Evolutionary conservation across 1,140 invertebrate genomes (phyloP).

Genomic region (Pseudomyrmex pallidus): DNA sequence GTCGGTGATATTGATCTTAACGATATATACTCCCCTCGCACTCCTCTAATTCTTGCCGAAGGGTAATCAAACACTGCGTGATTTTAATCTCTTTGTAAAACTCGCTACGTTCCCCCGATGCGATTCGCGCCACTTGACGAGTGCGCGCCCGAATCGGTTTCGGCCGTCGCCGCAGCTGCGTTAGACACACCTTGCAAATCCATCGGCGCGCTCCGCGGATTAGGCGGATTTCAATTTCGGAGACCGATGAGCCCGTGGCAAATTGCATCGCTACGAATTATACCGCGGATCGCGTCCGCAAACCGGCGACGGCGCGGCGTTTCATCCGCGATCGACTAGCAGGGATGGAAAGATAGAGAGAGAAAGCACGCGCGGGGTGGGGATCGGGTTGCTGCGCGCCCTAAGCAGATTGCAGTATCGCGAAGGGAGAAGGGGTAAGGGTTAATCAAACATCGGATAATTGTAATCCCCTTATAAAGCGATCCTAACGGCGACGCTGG

Average conservation of each 20-base stretch:
- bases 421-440: conserved; percentile 31
- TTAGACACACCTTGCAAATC: conserved; percentile 54
- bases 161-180: conserved; percentile 29
- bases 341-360: background rate
- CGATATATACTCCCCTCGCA: background rate
- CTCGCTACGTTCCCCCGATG: conserved; percentile 54
- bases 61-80: conserved; percentile 76
- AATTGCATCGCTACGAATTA: conserved; percentile 58
- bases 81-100: conserved; percentile 80
- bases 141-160: conserved; percentile 26
- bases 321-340: background rate
- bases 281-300: conserved; percentile 45
- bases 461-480: conserved; percentile 80
- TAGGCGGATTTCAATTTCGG: conserved; percentile 50
- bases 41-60: conserved; percentile 29
- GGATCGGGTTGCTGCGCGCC: conserved; percentile 15
- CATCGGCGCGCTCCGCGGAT: conserved; percentile 39
- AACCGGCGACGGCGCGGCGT: background rate
- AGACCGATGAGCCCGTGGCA: conserved; percentile 49
- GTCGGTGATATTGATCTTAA: conserved; percentile 46
- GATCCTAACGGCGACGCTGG: conserved; percentile 67
- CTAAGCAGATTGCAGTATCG: conserved; percentile 55
- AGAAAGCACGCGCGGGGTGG: no score
- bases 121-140: conserved; percentile 21
- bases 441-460: conserved; percentile 80